Base-by-base conservation (phyloP, 2,888 invertebrate species). In the Sinhomidia bicolor region DNA sequence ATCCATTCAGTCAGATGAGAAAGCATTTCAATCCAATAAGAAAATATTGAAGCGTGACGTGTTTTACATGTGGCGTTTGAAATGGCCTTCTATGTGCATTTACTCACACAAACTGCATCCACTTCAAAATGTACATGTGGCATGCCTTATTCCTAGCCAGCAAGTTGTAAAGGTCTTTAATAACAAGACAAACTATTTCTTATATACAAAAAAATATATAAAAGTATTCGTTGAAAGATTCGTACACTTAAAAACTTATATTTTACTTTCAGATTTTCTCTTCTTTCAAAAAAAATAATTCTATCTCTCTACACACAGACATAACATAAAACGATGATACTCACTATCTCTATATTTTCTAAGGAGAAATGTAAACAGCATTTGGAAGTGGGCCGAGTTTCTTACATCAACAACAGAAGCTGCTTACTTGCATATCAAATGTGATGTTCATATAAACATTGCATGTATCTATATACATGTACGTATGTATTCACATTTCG, bases 151-250 rank as follows among this genome's bases (percentile, higher is more conserved):
- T 29, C 10, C 9, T 23, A 60, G 60, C 20, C 36, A 36, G 9
- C 68, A 62, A 36, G 60, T 41, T 44, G 47, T 47, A 54, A 83
- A 54, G 54, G 60, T 41, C 20, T 71, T 41, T 83, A 83, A 81
- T 81, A 71, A 71, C 36, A 82, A 0, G 44, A 20, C 83, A 83
- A n/a, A n/a, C n/a, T 57, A 82, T 71, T 82, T 62, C 7, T 29
- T 68, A 71, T 71, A 9, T n/a, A n/a, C n/a, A n/a, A n/a, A 83
- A 83, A 83, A 71, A 71, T 78, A 47, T 65, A 85, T 78, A 79
- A 78, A 85, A 65, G 36, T 44, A 84, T 76, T 60, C 32, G 32
- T 36, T 71, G 41, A 71, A 68, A 83, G 51, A 51, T 47, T 47
- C 36, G 44, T 26, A 74, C 54, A 47, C 71, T 54, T 68, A 62